phyloP scores from a whole-genome alignment of 2,888 invertebrate genomes.

The Anagyrus pseudococci region DNA sequence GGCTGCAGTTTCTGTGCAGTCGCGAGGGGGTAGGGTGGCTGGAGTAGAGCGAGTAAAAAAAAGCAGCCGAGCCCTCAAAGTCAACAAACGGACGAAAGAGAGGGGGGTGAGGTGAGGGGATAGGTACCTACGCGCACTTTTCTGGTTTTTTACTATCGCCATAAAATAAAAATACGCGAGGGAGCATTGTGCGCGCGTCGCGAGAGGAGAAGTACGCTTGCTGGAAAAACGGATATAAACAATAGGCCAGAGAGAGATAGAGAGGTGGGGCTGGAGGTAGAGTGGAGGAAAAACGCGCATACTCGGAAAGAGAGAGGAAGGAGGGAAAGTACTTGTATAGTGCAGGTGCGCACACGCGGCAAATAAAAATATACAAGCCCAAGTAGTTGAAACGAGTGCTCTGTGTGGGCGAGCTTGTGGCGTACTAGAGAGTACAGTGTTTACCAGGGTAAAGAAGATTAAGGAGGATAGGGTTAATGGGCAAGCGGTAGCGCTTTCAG shows the following conservation, averaged over 20 bases:
- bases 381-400: background rate
- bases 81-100: background rate
- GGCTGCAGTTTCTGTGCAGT: too few relatives aligned
- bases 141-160: constrained; percentile 9
- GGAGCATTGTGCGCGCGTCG: too few relatives aligned
- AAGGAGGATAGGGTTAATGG: too few relatives aligned
- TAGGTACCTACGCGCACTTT: background rate
- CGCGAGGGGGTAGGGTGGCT: too few relatives aligned
- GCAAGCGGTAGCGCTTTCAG: too few relatives aligned
- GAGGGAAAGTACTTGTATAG: background rate
- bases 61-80: constrained; percentile 40
- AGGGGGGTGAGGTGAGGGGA: background rate
- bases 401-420: background rate
- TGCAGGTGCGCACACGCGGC: constrained; percentile 1
- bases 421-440: background rate
- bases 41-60: constrained; percentile 42
- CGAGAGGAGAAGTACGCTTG: constrained; percentile 13
- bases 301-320: constrained; percentile 5
- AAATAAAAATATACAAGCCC: constrained; percentile 12
- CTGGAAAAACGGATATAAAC: constrained; percentile 10
- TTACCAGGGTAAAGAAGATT: too few relatives aligned
- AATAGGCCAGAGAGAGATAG: constrained; percentile 11
- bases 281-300: too few relatives aligned
- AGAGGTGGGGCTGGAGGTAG: too few relatives aligned
- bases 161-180: constrained; percentile 6